These are phyloP conservation scores for Meloidogyne chitwoodi DNA, from an alignment of 1,140 invertebrate species.

Conservation along the genomic window DNA sequence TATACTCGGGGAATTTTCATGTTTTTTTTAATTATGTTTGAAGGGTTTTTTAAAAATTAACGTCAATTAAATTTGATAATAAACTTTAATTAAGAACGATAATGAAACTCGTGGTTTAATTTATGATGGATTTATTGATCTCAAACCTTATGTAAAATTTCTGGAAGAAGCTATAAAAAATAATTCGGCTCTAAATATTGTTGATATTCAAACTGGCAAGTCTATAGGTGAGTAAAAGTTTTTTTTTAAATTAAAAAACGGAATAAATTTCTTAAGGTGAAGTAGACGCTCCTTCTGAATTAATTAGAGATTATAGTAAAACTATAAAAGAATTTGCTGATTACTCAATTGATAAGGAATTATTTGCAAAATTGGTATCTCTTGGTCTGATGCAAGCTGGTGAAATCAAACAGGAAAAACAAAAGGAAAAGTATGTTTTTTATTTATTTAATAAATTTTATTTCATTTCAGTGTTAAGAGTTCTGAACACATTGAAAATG, in stretches of 20 bases:
- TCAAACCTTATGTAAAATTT: conserved; percentile 1
- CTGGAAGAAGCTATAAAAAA: conserved; percentile 6
- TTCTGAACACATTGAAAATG: background rate
- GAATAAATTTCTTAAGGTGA: background rate
- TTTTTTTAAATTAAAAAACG: background rate
- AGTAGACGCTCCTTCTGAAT: background rate
- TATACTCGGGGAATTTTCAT: no score
- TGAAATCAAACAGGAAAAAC: background rate
- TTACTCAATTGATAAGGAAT: conserved; percentile 2
- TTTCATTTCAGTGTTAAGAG: background rate
- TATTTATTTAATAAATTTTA: background rate
- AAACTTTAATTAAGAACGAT: background rate
- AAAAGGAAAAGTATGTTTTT: background rate
- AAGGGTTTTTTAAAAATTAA: no score
- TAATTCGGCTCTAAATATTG: background rate
- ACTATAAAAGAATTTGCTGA: background rate
- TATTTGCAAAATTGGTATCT: background rate
- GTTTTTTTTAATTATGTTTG: no score
- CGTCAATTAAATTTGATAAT: no score
- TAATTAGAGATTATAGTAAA: background rate
- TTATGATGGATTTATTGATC: background rate
- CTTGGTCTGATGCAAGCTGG: background rate
- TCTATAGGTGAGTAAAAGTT: background rate
- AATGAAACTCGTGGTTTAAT: conserved; percentile 5
- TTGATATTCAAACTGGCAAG: background rate